Conservation (phyloP, 2,888 invertebrate species). For the Periphyllus acericola region DNA sequence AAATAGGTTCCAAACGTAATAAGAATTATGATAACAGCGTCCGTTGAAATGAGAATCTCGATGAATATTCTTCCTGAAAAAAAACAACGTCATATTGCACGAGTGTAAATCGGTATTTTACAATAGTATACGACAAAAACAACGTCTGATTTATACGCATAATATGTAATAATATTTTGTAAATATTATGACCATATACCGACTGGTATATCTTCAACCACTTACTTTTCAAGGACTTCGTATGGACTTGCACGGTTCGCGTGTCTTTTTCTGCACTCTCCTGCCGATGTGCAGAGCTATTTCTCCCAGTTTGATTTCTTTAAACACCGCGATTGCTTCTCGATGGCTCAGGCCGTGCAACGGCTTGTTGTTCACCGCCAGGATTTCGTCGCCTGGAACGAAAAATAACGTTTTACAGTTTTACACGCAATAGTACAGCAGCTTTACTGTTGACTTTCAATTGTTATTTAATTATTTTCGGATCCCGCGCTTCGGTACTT, state of each 20-base stretch:
- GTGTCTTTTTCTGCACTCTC: constrained; percentile 65
- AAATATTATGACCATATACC: no score
- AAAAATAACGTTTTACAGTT: background rate
- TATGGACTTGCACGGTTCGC: constrained; percentile 42
- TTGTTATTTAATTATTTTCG: no score
- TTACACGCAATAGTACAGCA: no score
- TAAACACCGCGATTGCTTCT: constrained; percentile 82
- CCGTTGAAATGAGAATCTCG: constrained; percentile 58
- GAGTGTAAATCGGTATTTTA: no score
- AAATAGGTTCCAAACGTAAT: constrained; percentile 28
- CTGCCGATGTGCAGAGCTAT: constrained; percentile 80
- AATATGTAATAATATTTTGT: no score
- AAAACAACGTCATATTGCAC: background rate
- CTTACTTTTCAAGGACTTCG: constrained; percentile 51
- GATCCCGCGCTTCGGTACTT: no score
- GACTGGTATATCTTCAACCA: no score
- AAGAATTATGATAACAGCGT: constrained; percentile 16
- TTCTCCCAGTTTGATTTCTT: constrained; percentile 80
- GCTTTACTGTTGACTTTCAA: no score
- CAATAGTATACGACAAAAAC: no score
- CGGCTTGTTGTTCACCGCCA: constrained; percentile 82
- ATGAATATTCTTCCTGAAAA: constrained; percentile 52
- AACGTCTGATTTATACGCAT: no score
- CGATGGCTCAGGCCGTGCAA: constrained; percentile 81
- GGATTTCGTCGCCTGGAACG: constrained; percentile 79